Conservation (phyloP, 2,113 vertebrate genomes). For the Zeus faber region DNA sequence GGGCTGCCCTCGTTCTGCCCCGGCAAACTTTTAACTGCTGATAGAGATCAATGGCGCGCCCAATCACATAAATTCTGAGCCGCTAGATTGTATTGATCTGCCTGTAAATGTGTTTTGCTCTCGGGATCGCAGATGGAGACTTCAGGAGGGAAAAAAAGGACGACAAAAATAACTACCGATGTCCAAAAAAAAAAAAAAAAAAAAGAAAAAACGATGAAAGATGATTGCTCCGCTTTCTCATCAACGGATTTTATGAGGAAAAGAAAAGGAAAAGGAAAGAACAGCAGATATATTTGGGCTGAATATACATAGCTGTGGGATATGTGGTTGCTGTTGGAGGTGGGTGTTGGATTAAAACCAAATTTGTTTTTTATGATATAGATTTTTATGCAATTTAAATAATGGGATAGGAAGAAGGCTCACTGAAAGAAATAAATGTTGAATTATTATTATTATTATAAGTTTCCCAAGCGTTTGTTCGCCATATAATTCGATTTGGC, state of each 20-base stretch:
- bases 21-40: slow-evolving; percentile 66
- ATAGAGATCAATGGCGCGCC: slow-evolving; percentile 71
- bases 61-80: slow-evolving; percentile 73
- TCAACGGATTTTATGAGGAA: slow-evolving; percentile 47
- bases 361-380: too few relatives aligned
- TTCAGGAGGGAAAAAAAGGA: slow-evolving; percentile 25
- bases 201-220: slow-evolving; percentile 42
- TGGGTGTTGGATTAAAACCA: too few relatives aligned
- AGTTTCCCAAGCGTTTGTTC: too few relatives aligned
- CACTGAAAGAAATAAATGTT: too few relatives aligned
- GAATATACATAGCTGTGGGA: slow-evolving; percentile 41
- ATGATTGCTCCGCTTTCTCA: slow-evolving; percentile 50
- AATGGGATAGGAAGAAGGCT: too few relatives aligned
- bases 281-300: slow-evolving; percentile 28
- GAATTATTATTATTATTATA: too few relatives aligned
- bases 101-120: slow-evolving; percentile 58
- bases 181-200: slow-evolving; percentile 28
- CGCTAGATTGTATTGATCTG: slow-evolving; percentile 74
- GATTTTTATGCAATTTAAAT: too few relatives aligned
- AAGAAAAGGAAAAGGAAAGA: not conserved
- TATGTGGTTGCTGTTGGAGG: too few relatives aligned
- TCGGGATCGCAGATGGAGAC: slow-evolving; percentile 49
- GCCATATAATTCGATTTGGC: too few relatives aligned
- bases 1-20: slow-evolving; percentile 51
- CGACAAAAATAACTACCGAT: slow-evolving; percentile 49